These are phyloP conservation scores for Ictalurus furcatus DNA, from an alignment of 2,113 vertebrate genomes.

Conservation along the genomic window DNA sequence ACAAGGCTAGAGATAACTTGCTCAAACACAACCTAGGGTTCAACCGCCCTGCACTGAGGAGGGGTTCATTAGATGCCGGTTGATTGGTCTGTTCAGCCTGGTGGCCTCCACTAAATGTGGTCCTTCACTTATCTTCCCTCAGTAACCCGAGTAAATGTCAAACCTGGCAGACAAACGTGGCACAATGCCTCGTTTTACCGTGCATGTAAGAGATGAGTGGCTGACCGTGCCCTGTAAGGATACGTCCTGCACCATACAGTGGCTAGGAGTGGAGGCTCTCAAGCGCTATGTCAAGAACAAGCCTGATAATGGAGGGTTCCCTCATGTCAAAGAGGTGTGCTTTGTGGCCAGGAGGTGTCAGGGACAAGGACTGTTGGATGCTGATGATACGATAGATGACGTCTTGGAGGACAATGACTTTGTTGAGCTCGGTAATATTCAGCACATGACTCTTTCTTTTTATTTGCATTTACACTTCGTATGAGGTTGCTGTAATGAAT, in stretches of 20 bases:
- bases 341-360: slow-evolving; percentile 89
- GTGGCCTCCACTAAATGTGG: slow-evolving; percentile 21
- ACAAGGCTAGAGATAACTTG: slow-evolving; percentile 39
- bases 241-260: slow-evolving; percentile 69
- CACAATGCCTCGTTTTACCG: slow-evolving; percentile 88
- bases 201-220: slow-evolving; percentile 94
- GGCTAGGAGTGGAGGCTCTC: slow-evolving; percentile 88
- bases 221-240: slow-evolving; percentile 86
- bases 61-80: slow-evolving; percentile 30
- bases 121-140: slow-evolving; percentile 40
- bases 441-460: neutral
- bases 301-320: slow-evolving; percentile 89
- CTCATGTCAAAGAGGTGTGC: slow-evolving; percentile 73
- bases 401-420: slow-evolving; percentile 96
- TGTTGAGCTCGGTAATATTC: slow-evolving; percentile 89
- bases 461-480: neutral
- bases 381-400: slow-evolving; percentile 82
- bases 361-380: slow-evolving; percentile 86
- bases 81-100: slow-evolving; percentile 42
- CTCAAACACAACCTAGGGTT: slow-evolving; percentile 46
- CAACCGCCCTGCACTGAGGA: slow-evolving; percentile 41
- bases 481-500: neutral
- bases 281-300: slow-evolving; percentile 93
- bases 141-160: slow-evolving; percentile 30
- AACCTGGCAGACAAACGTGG: slow-evolving; percentile 21